Base-by-base conservation (phyloP, 2,113 vertebrate genomes). In the Motacilla alba region DNA sequence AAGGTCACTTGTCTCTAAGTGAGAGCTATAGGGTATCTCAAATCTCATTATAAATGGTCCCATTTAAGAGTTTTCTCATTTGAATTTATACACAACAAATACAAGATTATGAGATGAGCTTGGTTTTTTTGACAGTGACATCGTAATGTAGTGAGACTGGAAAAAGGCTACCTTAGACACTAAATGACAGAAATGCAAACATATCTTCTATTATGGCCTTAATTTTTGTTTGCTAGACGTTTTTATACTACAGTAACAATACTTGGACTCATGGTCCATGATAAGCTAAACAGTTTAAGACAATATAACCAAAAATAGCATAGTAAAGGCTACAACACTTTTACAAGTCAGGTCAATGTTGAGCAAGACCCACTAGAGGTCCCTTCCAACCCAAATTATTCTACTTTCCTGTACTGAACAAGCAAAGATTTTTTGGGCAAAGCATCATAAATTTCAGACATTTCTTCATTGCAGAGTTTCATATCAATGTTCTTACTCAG, bases 291-390 rank as follows among this genome's bases (percentile, higher is more conserved):
- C 6, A 16, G 19, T 9, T 78, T 28, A 56, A 86, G 60, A 53
- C 13, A 81, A 44, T 35, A 77, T 74, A 77, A 89, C 50, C 43
- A 76, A 92, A 93, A 89, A 43, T 26, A 72, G 0, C 0, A 0
- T 3, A 4, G 9, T 31, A 78, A 74, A 1, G 7, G n/a, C 68
- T 83, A 67, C 46, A 81, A 81, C 92, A 72, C 47, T 81, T 94
- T 95, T 72, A 44, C n/a, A 75, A 95, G 55, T 86, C 60, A 41
- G 76, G 76, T 95, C 87, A 93, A 63, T 95, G 89, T 97, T 87
- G 93, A 94, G n/a, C 70, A 86, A 90, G 93, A 96, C 93, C 92
- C 94, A 96, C 96, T 94, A 93, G 92, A 94, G 94, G 95, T 94
- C 94, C 93, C 95, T 97, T 97, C 87, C 94, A 95, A 96, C 91